Evolutionary conservation across 2,888 invertebrate genomes (phyloP).

Genomic region (Cataglyphis altisquamis): DNA sequence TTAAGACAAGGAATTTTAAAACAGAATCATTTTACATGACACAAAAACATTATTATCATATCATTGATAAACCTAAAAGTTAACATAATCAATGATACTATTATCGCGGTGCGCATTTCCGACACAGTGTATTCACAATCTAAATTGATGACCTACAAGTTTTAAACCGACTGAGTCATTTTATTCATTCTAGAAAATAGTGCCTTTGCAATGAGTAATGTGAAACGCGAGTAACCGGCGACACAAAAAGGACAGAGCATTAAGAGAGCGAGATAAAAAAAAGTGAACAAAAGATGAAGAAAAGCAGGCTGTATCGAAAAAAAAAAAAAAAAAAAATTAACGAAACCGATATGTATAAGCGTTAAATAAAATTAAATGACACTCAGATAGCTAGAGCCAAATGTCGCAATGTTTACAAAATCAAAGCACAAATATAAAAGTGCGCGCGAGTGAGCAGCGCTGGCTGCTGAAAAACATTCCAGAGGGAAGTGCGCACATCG

Average conservation of each 20-base stretch:
- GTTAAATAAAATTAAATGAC: neutral
- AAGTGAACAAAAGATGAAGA: constrained; percentile 32
- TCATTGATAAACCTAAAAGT: neutral
- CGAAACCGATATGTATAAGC: too few species aligned
- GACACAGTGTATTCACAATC: constrained; percentile 25
- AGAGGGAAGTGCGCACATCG: constrained; percentile 10
- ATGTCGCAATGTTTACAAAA: neutral
- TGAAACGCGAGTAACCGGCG: constrained; percentile 26
- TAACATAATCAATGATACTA: neutral
- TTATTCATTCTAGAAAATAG: constrained; percentile 45
- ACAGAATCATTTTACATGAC: neutral
- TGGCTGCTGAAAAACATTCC: constrained; percentile 32
- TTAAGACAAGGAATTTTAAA: neutral
- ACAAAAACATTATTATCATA: neutral
- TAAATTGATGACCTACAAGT: constrained; percentile 33
- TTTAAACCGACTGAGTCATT: constrained; percentile 68
- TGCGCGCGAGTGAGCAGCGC: neutral
- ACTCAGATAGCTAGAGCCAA: neutral
- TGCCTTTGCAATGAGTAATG: constrained; percentile 57
- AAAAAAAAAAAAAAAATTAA: neutral
- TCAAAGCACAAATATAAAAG: constrained; percentile 44
- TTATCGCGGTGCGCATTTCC: constrained; percentile 16
- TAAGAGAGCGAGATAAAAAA: neutral
- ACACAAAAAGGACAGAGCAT: neutral
- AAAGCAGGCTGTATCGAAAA: neutral